A percentile compares a stretch with the other conserved stretches of the same genome.
Evolutionary conservation across 1,140 invertebrate genomes (phyloP).

Genomic region (Micrasema minimum): DNA sequence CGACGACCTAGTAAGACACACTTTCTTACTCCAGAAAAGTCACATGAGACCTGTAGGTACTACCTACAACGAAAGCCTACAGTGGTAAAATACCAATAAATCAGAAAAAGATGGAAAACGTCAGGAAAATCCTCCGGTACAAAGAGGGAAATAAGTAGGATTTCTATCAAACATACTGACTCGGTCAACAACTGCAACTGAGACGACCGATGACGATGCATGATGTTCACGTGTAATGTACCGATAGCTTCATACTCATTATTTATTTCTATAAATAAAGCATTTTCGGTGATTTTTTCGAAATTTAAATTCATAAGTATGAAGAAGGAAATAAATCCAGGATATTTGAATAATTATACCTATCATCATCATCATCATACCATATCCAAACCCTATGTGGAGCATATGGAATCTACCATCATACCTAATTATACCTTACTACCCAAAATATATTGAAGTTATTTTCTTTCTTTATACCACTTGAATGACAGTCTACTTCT

Average conservation of each 20-base stretch:
- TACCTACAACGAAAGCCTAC: too few species aligned
- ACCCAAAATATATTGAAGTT: too few species aligned
- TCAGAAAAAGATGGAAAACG: too few species aligned
- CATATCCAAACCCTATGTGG: too few species aligned
- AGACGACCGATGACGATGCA: neutral
- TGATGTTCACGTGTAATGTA: neutral
- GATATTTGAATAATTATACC: neutral
- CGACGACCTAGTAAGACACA: too few species aligned
- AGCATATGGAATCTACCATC: too few species aligned
- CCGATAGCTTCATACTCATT: neutral
- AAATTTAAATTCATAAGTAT: constrained; percentile 11
- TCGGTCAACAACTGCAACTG: neutral
- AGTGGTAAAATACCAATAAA: too few species aligned
- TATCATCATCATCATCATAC: too few species aligned
- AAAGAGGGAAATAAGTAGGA: neutral
- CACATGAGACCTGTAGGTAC: too few species aligned
- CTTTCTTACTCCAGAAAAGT: too few species aligned
- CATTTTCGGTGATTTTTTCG: neutral
- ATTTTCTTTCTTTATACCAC: neutral
- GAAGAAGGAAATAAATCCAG: neutral
- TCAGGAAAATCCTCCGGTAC: too few species aligned
- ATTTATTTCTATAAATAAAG: neutral
- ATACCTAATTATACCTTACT: too few species aligned
- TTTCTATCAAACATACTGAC: neutral
- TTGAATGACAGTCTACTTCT: neutral